Conservation (phyloP, 2,113 vertebrate genomes). For the Triplophysa dalaica region DNA sequence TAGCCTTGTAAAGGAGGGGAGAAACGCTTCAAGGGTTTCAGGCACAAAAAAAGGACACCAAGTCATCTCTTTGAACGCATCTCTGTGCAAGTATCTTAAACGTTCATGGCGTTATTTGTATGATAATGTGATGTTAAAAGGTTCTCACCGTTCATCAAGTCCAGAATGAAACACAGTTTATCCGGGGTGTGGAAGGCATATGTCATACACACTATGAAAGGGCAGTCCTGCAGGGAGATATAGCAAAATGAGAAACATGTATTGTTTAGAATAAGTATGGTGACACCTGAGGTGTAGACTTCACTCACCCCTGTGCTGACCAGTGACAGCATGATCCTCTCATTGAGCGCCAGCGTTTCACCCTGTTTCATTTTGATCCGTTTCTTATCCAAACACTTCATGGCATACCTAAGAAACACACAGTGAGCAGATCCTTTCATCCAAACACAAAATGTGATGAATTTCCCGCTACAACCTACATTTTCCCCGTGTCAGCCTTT, state of each 20-base stretch:
- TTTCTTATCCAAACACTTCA: conserved; percentile 99
- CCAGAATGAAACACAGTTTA: conserved; percentile 98
- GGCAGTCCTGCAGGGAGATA: conserved; percentile 83
- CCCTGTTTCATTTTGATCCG: conserved; percentile 99
- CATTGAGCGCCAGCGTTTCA: conserved; percentile 94
- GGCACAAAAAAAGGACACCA: background rate
- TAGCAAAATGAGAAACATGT: background rate
- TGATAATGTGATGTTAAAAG: too few species aligned
- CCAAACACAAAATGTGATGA: background rate
- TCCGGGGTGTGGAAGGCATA: conserved; percentile 98
- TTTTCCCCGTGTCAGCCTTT: conserved; percentile 98
- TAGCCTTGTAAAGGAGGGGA: background rate
- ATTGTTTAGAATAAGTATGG: background rate
- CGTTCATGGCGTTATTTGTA: too few species aligned
- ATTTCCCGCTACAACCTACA: conserved; percentile 75
- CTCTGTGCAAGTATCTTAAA: too few species aligned
- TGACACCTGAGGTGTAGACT: background rate
- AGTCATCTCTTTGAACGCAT: background rate
- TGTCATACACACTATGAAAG: conserved; percentile 98
- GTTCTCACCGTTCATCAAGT: conserved; percentile 94
- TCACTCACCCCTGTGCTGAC: conserved; percentile 96
- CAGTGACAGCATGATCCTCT: conserved; percentile 96
- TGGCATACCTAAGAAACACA: conserved; percentile 86
- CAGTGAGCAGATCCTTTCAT: background rate
- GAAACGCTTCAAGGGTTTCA: background rate